Evolutionary conservation across 2,113 vertebrate species (phyloP).

Genomic region (Mellivora capensis): DNA sequence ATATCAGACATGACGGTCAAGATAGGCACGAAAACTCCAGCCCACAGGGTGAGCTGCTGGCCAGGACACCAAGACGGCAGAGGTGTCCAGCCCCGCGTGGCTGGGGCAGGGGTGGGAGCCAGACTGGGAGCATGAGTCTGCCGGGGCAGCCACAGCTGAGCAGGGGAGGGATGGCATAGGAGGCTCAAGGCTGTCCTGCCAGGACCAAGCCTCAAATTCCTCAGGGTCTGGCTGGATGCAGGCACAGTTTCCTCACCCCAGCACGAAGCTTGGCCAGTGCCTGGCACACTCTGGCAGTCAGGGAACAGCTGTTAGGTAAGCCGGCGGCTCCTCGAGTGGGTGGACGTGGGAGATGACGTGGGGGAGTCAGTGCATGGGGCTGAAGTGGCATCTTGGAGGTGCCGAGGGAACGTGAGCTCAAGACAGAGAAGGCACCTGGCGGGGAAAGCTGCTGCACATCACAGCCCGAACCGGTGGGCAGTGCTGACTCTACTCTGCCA

Average conservation of each 20-base stretch:
- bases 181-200: accelerated
- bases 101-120: accelerated
- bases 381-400: accelerated
- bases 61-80: accelerated
- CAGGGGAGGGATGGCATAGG: accelerated
- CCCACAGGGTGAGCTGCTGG: accelerated
- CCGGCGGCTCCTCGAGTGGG: accelerated
- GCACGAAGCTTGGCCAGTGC: accelerated
- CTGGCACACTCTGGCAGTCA: accelerated
- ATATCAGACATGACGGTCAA: accelerated
- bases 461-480: accelerated
- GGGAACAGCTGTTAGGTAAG: not conserved
- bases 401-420: accelerated
- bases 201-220: not conserved
- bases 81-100: accelerated
- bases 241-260: accelerated
- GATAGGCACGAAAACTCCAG: accelerated
- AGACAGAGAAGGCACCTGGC: not conserved
- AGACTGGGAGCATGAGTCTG: accelerated
- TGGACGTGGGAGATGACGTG: accelerated
- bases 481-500: accelerated
- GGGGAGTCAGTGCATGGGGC: accelerated
- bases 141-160: not conserved
- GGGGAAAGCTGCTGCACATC: not conserved
- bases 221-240: accelerated